These are phyloP conservation scores for Drosophila gunungcola DNA, from an alignment of 1,140 invertebrate species.

Conservation along the genomic window DNA sequence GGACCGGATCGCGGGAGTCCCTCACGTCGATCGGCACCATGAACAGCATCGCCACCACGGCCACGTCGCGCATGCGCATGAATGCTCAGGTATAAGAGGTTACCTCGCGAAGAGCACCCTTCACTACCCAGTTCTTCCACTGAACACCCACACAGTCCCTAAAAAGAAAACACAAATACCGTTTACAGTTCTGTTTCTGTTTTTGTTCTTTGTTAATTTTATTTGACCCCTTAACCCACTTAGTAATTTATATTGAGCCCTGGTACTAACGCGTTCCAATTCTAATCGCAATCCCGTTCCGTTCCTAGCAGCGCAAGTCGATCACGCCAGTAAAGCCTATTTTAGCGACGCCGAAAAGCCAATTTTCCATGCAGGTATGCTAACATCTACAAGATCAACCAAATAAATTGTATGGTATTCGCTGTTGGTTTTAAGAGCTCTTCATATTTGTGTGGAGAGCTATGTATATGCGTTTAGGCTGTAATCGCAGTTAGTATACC, in stretches of 20 bases:
- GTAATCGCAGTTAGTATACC: constrained; percentile 29
- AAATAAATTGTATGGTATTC: constrained; percentile 41
- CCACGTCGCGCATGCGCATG: constrained; percentile 84
- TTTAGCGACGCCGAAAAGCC: constrained; percentile 78
- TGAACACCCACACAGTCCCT: constrained; percentile 13
- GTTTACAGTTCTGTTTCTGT: constrained; percentile 34
- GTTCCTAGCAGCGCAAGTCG: constrained; percentile 77
- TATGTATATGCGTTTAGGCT: constrained; percentile 14
- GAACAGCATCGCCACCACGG: constrained; percentile 89
- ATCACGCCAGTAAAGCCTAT: constrained; percentile 75
- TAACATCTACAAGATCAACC: constrained; percentile 35
- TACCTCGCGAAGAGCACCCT: not conserved
- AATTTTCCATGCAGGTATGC: constrained; percentile 85
- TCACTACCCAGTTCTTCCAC: constrained; percentile 7
- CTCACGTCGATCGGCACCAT: constrained; percentile 91
- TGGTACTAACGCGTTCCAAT: constrained; percentile 69
- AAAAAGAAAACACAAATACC: constrained; percentile 31
- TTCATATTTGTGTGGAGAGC: constrained; percentile 6
- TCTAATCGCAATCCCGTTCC: constrained; percentile 55
- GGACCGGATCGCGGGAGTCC: constrained; percentile 93
- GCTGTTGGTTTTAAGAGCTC: constrained; percentile 55
- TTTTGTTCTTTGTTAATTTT: constrained; percentile 33
- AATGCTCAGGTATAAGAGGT: constrained; percentile 84
- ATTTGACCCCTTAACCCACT: constrained; percentile 22
- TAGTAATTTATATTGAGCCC: constrained; percentile 25